These are phyloP conservation scores for Yponomeuta cagnagella DNA, from an alignment of 2,888 invertebrate genomes.

Conservation along the genomic window DNA sequence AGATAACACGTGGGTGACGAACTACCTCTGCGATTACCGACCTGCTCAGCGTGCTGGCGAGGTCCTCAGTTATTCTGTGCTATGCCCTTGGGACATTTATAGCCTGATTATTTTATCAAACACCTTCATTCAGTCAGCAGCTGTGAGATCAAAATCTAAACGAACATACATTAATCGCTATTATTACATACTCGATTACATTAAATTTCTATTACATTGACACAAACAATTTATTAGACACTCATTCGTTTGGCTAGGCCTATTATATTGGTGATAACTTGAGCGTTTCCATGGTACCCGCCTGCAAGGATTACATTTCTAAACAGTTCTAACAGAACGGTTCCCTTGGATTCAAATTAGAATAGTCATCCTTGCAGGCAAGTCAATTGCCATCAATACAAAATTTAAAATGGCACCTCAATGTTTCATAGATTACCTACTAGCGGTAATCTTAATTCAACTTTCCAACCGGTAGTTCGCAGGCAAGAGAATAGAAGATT, in stretches of 20 bases:
- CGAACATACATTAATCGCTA: slow-evolving; percentile 27
- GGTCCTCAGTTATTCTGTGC: no score
- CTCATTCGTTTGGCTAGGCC: slow-evolving; percentile 36
- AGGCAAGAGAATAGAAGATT: neutral
- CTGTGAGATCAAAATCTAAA: slow-evolving; percentile 52
- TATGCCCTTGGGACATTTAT: no score
- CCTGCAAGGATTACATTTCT: neutral
- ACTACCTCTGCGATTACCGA: no score
- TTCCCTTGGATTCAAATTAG: neutral
- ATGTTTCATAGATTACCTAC: neutral
- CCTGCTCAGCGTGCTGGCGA: no score
- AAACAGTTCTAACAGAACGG: neutral
- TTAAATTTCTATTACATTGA: slow-evolving; percentile 21
- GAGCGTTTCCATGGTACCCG: slow-evolving; percentile 23
- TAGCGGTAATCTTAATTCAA: neutral
- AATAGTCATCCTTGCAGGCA: neutral
- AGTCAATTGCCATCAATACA: neutral
- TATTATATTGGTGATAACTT: slow-evolving; percentile 28
- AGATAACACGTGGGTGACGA: no score
- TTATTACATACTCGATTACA: slow-evolving; percentile 1
- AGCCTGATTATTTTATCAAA: neutral
- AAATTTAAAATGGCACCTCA: neutral
- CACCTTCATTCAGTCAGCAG: slow-evolving; percentile 34
- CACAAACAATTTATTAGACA: slow-evolving; percentile 13
- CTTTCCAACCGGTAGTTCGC: neutral